Conservation (phyloP, 2,888 invertebrate genomes). For the Ophioninae sp. region DNA sequence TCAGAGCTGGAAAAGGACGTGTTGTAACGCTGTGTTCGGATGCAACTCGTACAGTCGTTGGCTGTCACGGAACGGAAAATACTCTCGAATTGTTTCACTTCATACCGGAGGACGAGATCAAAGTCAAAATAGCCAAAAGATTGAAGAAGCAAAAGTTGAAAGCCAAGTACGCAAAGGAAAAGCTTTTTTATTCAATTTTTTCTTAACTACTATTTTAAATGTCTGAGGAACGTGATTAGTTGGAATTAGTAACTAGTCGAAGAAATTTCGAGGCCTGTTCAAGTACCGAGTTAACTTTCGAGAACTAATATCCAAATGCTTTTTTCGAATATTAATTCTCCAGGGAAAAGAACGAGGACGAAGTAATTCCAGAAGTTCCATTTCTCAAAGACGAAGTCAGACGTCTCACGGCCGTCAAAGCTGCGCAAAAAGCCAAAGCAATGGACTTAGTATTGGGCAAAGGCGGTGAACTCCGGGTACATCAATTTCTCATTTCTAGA, state of each 20-base stretch:
- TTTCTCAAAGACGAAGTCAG: constrained; percentile 89
- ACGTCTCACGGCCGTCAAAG: constrained; percentile 86
- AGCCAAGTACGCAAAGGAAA: constrained; percentile 66
- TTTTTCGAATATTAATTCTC: constrained; percentile 19
- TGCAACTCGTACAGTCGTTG: constrained; percentile 87
- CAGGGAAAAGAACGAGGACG: constrained; percentile 72
- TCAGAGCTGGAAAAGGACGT: constrained; percentile 90
- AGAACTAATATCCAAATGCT: not conserved
- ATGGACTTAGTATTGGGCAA: constrained; percentile 87
- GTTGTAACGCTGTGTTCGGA: constrained; percentile 90
- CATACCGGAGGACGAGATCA: constrained; percentile 88
- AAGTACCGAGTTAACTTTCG: too few relatives aligned
- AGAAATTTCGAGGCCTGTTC: too few relatives aligned
- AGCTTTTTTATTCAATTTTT: not conserved
- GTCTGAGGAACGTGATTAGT: too few relatives aligned
- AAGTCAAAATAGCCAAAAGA: constrained; percentile 87
- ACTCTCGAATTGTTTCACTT: constrained; percentile 92
- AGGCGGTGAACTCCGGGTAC: constrained; percentile 86
- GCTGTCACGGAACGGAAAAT: constrained; percentile 92
- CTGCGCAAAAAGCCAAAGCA: constrained; percentile 87
- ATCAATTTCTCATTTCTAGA: constrained; percentile 33
- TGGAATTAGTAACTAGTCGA: too few relatives aligned
- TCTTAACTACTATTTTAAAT: too few relatives aligned
- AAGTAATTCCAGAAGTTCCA: constrained; percentile 76
- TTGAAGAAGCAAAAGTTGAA: constrained; percentile 88